phyloP scores from a whole-genome alignment of 2,113 vertebrate genomes.

The Sinocyclocheilus anshuiensis region DNA sequence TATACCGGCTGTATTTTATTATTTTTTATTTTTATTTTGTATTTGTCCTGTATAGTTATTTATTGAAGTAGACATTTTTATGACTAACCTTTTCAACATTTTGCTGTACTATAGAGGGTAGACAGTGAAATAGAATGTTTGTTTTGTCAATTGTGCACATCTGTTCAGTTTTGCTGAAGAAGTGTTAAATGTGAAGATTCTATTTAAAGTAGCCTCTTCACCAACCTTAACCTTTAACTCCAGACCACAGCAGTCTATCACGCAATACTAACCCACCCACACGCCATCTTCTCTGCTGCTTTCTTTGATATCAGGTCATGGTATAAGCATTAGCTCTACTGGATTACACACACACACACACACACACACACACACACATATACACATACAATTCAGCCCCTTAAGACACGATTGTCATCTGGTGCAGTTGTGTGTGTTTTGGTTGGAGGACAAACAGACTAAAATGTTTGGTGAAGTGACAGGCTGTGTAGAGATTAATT shows the following conservation, averaged over 20 bases:
- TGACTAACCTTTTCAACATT: background rate
- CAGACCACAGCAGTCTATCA: constrained; percentile 25
- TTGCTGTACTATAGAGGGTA: background rate
- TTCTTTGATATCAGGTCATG: background rate
- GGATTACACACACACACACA: background rate
- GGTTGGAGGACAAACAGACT: background rate
- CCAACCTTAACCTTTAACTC: constrained; percentile 27
- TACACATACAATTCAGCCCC: too few relatives aligned
- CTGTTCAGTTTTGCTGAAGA: background rate
- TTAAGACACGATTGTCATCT: background rate
- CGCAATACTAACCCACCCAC: constrained; percentile 18
- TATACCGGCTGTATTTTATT: too few relatives aligned
- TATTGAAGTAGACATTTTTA: too few relatives aligned
- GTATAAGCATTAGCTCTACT: constrained; percentile 9
- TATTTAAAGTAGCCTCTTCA: background rate
- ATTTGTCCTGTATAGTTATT: too few relatives aligned
- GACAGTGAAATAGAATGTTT: background rate
- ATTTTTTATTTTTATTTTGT: too few relatives aligned
- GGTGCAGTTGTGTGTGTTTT: background rate
- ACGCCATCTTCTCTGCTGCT: background rate
- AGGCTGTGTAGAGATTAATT: background rate
- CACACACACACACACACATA: background rate
- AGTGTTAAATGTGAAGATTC: constrained; percentile 14
- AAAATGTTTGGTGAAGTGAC: background rate
- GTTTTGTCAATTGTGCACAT: background rate